Evolutionary conservation across 2,797 vertebrate species (phyloP), one percentile per base, ranked within the genome.

Genomic region (Ambastaia sidthimunki): DNA sequence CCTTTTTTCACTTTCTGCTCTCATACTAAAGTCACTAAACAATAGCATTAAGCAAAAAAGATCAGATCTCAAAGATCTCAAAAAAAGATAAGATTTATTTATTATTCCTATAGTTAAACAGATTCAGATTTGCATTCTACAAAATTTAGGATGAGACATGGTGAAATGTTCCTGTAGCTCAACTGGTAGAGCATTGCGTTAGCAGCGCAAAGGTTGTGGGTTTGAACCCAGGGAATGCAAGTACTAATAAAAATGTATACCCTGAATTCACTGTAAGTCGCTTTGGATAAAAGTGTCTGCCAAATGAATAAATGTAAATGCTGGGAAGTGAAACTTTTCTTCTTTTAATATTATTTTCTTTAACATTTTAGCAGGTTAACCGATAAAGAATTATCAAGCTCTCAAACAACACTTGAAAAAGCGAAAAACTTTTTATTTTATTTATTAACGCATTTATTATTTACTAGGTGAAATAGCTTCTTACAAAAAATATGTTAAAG

Each of bases 41-140:
- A 69, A 78, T 81, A 81, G 81, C 80, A 88, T 86, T 91, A 84
- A 88, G 88, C 83, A 90, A 91, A 80, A 88, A 92, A 93, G 92
- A 94, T 93, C 83, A 83, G 84, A 85, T 50, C 80, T 88, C 89
- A n/a, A n/a, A n/a, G n/a, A n/a, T n/a, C n/a, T n/a, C n/a, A n/a
- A n/a, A n/a, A n/a, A n/a, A n/a, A n/a, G n/a, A n/a, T 89, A 89
- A 92, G 90, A 85, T 89, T 92, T 86, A 93, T 92, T 91, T 90
- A 90, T 93, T 93, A 92, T 92, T 91, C 89, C 86, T 81, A 88
- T 91, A 92, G 92, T 89, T 85, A 91, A 90, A 88, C 88, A 88
- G 80, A 86, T 83, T 80, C 67, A 87, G 86, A 47, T 88, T 89
- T 89, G 88, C 82, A 81, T 78, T 84, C 84, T 74, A 83, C 76